phyloP scores from a whole-genome alignment of 2,113 vertebrate species.

The Cryptomyrus ogoouensis region DNA sequence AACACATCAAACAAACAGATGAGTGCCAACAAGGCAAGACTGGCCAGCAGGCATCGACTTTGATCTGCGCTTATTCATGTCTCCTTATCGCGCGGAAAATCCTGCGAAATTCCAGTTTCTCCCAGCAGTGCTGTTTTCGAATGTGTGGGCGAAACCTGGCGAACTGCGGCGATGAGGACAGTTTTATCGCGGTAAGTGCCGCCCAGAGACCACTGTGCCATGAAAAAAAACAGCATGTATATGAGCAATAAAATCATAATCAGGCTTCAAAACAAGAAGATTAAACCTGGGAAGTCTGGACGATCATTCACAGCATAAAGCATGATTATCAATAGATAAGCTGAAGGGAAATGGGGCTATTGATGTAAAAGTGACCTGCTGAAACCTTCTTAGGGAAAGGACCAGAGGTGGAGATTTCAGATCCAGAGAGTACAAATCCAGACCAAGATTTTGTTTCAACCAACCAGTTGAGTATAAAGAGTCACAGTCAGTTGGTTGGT shows the following conservation, averaged over 20 bases:
- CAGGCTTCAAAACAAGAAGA: background rate
- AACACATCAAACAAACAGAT: background rate
- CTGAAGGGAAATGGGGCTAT: no score
- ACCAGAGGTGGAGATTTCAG: no score
- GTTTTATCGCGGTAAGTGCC: background rate
- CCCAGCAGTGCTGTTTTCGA: background rate
- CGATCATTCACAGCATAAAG: background rate
- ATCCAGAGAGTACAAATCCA: no score
- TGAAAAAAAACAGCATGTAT: background rate
- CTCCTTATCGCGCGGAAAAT: background rate
- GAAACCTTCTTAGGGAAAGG: background rate
- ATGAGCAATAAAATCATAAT: background rate
- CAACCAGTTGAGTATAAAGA: no score
- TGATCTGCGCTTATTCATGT: background rate
- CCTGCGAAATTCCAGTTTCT: background rate
- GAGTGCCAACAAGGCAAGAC: background rate
- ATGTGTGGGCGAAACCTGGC: background rate
- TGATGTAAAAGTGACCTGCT: background rate
- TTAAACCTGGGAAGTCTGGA: background rate
- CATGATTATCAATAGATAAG: background rate
- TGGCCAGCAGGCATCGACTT: background rate
- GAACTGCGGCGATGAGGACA: background rate
- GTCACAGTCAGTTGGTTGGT: no score
- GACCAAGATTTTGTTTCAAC: no score
- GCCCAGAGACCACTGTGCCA: background rate